phyloP scores from a whole-genome alignment of 2,888 invertebrate genomes.

The Phalangium opilio region DNA sequence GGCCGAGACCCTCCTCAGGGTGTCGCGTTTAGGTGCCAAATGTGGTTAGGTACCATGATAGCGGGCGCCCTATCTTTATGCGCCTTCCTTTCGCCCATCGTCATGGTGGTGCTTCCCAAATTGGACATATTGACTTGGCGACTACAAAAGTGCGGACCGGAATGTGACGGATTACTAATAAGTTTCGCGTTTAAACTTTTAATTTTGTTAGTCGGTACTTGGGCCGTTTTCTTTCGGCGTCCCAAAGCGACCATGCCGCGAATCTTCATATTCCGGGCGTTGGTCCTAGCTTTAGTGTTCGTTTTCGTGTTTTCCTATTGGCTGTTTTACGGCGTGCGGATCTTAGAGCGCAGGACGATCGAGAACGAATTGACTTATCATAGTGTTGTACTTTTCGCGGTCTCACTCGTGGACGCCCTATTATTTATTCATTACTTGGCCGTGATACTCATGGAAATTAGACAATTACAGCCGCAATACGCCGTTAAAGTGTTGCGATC shows the following conservation, averaged over 20 bases:
- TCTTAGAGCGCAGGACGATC: conserved; percentile 31
- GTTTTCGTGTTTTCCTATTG: conserved; percentile 92
- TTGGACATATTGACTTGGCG: conserved; percentile 33
- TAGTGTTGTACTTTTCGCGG: conserved; percentile 77
- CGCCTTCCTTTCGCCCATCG: conserved; percentile 78
- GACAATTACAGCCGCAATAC: conserved; percentile 78
- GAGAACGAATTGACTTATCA: conserved; percentile 48
- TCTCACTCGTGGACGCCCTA: conserved; percentile 80
- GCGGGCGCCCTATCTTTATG: conserved; percentile 61
- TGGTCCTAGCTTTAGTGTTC: conserved; percentile 70
- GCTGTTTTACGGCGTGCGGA: conserved; percentile 91
- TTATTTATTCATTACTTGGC: conserved; percentile 89
- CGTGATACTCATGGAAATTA: conserved; percentile 78
- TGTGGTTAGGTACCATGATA: conserved; percentile 65
- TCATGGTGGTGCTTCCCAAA: conserved; percentile 88
- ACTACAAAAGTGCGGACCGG: conserved; percentile 56
- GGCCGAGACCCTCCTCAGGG: conserved; percentile 25
- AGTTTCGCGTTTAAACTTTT: conserved; percentile 81
- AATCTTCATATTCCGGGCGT: conserved; percentile 74
- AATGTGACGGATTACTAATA: conserved; percentile 83
- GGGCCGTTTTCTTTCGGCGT: conserved; percentile 78
- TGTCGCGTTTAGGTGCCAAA: conserved; percentile 42
- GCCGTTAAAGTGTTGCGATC: conserved; percentile 58
- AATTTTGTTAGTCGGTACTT: conserved; percentile 70
- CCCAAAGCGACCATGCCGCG: conserved; percentile 76